Evolutionary conservation across 2,888 invertebrate genomes (phyloP).

Genomic region (Girardia tigrina): DNA sequence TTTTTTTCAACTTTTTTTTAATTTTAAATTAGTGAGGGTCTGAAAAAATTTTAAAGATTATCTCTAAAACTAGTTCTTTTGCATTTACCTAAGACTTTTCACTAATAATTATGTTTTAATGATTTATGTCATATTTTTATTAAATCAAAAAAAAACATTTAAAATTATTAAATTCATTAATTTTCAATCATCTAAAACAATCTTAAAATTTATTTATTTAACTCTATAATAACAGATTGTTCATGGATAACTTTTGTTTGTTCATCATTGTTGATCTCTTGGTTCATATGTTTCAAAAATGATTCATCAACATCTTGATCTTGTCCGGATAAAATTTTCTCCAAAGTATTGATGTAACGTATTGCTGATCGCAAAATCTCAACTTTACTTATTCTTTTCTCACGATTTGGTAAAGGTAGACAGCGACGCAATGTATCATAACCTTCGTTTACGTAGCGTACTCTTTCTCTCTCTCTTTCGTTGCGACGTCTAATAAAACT

Average conservation of each 20-base stretch:
- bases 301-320: not conserved
- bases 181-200: too few relatives aligned
- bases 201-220: not conserved
- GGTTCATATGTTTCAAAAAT: not conserved
- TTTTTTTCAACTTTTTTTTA: too few relatives aligned
- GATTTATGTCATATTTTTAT: too few relatives aligned
- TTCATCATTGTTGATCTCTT: not conserved
- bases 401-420: conserved; percentile 42
- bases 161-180: too few relatives aligned
- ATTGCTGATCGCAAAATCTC: conserved; percentile 47
- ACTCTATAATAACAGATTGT: not conserved
- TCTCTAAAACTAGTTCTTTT: too few relatives aligned
- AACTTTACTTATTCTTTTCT: conserved; percentile 48
- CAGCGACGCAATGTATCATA: conserved; percentile 40
- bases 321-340: conserved; percentile 47
- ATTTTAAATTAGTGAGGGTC: too few relatives aligned
- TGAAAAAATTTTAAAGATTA: too few relatives aligned
- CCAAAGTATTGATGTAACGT: conserved; percentile 44
- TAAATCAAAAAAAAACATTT: too few relatives aligned
- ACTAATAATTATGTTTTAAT: too few relatives aligned
- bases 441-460: conserved; percentile 48
- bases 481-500: conserved; percentile 46
- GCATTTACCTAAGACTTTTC: too few relatives aligned
- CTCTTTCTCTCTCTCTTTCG: conserved; percentile 47
- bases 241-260: not conserved